Evolutionary conservation across 2,888 invertebrate genomes (phyloP).

Genomic region (Aspidapion aeneum): DNA sequence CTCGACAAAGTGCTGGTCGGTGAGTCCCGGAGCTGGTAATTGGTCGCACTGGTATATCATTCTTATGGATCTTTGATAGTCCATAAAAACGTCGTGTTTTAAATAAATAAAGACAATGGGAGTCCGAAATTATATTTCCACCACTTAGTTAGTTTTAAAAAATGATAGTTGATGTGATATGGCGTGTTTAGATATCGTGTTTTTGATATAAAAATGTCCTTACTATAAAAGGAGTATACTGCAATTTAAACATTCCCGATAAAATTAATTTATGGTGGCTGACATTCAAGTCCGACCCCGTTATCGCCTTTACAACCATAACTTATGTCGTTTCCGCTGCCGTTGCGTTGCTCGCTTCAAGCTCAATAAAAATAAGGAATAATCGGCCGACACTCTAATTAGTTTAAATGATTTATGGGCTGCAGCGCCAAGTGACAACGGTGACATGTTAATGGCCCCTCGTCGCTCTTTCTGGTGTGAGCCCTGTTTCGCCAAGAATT

Average conservation of each 20-base stretch:
- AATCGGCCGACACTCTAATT: slow-evolving; percentile 22
- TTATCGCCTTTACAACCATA: slow-evolving; percentile 13
- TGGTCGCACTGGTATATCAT: no score
- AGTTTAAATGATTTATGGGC: slow-evolving; percentile 20
- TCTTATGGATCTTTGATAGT: no score
- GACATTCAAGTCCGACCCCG: slow-evolving; percentile 11
- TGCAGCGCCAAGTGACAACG: slow-evolving; percentile 14
- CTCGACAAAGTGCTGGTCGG: no score
- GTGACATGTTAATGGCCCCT: slow-evolving; percentile 19
- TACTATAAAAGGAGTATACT: not conserved
- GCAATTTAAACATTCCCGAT: slow-evolving; percentile 40
- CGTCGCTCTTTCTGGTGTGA: not conserved
- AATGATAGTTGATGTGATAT: no score
- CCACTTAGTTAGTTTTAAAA: no score
- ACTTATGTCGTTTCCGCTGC: slow-evolving; percentile 23
- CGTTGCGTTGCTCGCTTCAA: not conserved
- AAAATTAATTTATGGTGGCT: slow-evolving; percentile 22
- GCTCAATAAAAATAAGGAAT: slow-evolving; percentile 22
- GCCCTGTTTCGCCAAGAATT: not conserved
- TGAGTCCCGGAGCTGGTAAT: no score
- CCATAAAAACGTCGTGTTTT: no score
- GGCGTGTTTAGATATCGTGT: no score
- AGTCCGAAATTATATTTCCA: no score
- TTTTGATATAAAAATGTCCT: no score
- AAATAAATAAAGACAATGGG: no score